phyloP scores from a whole-genome alignment of 2,797 vertebrate genomes.

The Siniperca obscura region DNA sequence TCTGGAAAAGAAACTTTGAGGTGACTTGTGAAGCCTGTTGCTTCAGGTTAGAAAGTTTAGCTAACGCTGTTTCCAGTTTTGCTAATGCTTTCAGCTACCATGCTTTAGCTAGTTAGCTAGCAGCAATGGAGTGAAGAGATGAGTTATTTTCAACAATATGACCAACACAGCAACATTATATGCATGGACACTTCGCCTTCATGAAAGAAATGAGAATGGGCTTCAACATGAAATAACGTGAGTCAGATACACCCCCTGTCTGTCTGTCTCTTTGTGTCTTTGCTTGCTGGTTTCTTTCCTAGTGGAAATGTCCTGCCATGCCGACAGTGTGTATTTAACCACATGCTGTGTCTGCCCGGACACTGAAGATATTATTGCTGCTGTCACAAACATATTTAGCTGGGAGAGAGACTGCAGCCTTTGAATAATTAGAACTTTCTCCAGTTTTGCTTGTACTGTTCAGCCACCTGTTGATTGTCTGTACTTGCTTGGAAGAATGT shows the following conservation, averaged over 20 bases:
- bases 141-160: background rate
- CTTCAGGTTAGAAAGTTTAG: background rate
- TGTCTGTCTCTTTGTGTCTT: background rate
- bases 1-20: background rate
- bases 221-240: background rate
- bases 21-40: background rate
- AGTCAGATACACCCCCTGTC: background rate
- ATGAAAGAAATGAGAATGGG: background rate
- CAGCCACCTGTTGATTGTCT: background rate
- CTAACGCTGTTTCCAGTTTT: no score
- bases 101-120: background rate
- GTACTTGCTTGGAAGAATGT: no score
- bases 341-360: background rate
- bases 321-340: no score
- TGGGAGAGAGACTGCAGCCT: background rate
- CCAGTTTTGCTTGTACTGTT: background rate
- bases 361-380: background rate
- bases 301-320: background rate
- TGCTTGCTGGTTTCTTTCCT: background rate
- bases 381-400: background rate
- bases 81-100: background rate
- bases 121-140: background rate
- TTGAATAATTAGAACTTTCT: background rate
- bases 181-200: background rate
- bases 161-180: background rate